Evolutionary conservation across 2,888 invertebrate species (phyloP), one percentile per base, ranked within the genome.

Genomic region (Aphrophora alni): DNA sequence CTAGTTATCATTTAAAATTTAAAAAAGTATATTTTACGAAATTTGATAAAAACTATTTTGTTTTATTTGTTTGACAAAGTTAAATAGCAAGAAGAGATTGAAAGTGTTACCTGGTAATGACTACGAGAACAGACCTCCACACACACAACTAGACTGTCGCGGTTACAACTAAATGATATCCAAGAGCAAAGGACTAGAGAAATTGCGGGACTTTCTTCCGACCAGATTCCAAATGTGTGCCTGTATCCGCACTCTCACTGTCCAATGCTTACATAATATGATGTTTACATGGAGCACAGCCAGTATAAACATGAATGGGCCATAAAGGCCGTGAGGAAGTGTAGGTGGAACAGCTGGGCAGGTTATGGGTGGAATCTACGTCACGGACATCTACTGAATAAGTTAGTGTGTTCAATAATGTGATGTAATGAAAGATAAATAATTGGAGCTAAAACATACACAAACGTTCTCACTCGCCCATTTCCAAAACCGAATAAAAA

Each of bases 181-280:
- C 59, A 5, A 2, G 59, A 8, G 3, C 21, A 3, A 59, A 59
- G 21, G 59, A 59, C n/a, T 59, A 59, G 59, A 59, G 59, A 59
- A 59, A 59, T 59, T 59, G 21, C 59, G 21, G n/a, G 59, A 59
- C 59, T 59, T 59, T 59, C 59, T 59, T 59, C 59, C 12, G 59
- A 59, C 59, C 59, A 21, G 59, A 59, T 59, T 59, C 59, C 59
- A 59, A 59, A 59, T 59, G 59, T n/a, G n/a, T n/a, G n/a, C n/a
- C n/a, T n/a, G n/a, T n/a, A n/a, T n/a, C 59, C 59, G n/a, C 21
- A 59, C 59, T 59, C 59, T 59, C 59, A 59, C 59, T 59, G 44
- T 14, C 17, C 44, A 44, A 2, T 21, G 59, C 21, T 59, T 59
- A 21, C 59, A 21, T 59, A 59, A 59, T 59, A 2, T 14, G 44